Evolutionary conservation across 2,113 vertebrate genomes (phyloP), one percentile per base, ranked within the genome.

Genomic region (Cyphomyrus plagiostoma): DNA sequence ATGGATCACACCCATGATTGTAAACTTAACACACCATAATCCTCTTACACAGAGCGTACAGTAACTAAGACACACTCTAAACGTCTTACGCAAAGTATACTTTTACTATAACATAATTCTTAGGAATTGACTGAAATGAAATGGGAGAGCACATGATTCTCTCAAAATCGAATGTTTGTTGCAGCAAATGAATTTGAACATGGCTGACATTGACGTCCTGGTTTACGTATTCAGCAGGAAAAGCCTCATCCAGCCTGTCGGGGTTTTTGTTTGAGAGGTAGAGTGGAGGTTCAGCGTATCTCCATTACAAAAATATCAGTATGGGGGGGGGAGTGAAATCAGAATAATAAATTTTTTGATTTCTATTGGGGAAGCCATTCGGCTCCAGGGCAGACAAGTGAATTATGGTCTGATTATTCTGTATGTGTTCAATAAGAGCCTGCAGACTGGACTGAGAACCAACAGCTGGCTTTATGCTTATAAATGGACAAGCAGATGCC

Each of bases 331-430:
- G 48, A 23, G 70, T 49, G 48, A 62, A 88, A 42, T 35, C 56
- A n/a, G 70, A 88, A 88, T 88, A 88, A 83, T 88, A 62, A 19
- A 26, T 82, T n/a, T 87, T 88, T 56, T 80, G 39, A 88, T 90
- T 89, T 89, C 46, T 89, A 80, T 88, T 89, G 70, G 45, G 26
- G 88, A 80, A 82, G 70, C 70, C 48, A 35, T 74, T 46, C 70
- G 17, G 46, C 88, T 52, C 3, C 48, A 17, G 88, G 45, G 88
- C 42, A 89, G 46, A 6, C 48, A 74, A 74, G 46, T 89, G 86
- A 91, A 89, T 86, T 53, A 90, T 86, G 50, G 85, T 46, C 88
- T 89, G 88, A 90, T 94, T 94, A 91, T 90, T 90, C 89, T 77
- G 88, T 88, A 70, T 70, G 70, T 86, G 87, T 90, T 2, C 82